These are phyloP conservation scores for Luehdorfia chinensis DNA, from an alignment of 1,140 invertebrate species.

Conservation along the genomic window DNA sequence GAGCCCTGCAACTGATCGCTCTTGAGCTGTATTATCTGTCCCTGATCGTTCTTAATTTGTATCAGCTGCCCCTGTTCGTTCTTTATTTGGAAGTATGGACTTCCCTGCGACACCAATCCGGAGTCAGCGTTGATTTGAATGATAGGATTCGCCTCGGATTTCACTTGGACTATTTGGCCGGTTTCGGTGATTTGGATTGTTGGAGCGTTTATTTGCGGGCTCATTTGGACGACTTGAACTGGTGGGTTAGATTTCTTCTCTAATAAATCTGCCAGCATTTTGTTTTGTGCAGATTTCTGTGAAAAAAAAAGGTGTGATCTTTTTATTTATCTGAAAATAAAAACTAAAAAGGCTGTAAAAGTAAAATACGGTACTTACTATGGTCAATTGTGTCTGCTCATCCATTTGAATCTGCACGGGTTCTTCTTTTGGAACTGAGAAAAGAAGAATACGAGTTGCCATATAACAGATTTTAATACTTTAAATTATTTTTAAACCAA, in stretches of 20 bases:
- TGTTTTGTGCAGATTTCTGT: slow-evolving; percentile 70
- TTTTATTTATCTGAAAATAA: too few species aligned
- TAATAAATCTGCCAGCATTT: slow-evolving; percentile 72
- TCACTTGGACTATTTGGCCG: slow-evolving; percentile 68
- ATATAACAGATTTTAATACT: too few species aligned
- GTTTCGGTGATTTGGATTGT: slow-evolving; percentile 71
- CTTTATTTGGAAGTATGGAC: slow-evolving; percentile 63
- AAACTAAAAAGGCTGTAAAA: neutral
- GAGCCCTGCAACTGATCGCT: slow-evolving; percentile 51
- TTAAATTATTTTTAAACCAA: too few species aligned
- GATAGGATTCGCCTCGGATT: slow-evolving; percentile 46
- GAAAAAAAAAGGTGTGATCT: slow-evolving; percentile 20
- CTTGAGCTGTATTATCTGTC: slow-evolving; percentile 66
- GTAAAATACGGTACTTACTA: slow-evolving; percentile 42
- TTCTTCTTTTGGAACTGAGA: slow-evolving; percentile 53
- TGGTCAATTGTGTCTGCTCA: slow-evolving; percentile 57
- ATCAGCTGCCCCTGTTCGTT: slow-evolving; percentile 67
- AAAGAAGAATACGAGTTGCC: neutral
- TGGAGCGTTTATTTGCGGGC: slow-evolving; percentile 55
- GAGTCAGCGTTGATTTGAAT: slow-evolving; percentile 55
- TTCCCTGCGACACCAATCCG: slow-evolving; percentile 26
- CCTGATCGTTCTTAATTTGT: slow-evolving; percentile 66
- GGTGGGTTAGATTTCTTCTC: slow-evolving; percentile 74
- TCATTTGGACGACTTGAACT: slow-evolving; percentile 68
- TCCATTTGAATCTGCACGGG: slow-evolving; percentile 65